Evolutionary conservation across 2,113 vertebrate species (phyloP).

Genomic region (Prionailurus bengalensis): DNA sequence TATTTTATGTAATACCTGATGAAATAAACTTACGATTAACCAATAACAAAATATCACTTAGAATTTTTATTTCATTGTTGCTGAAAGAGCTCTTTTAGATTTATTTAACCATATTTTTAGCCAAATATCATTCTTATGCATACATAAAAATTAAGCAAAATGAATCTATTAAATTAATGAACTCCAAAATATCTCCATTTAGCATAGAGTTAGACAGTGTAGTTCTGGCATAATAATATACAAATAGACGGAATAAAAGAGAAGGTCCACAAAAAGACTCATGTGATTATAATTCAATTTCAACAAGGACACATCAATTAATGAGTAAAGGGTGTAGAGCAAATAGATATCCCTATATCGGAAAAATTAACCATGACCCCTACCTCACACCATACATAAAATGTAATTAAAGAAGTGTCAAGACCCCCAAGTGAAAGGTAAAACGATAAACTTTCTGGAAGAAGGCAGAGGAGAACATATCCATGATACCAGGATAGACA

Average conservation of each 20-base stretch:
- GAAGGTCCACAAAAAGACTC: background rate
- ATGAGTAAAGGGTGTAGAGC: background rate
- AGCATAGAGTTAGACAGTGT: background rate
- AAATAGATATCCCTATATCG: background rate
- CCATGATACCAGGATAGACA: background rate
- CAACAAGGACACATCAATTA: background rate
- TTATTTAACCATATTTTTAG: background rate
- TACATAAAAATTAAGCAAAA: conserved; percentile 10
- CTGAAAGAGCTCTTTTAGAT: background rate
- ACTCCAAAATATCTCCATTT: background rate
- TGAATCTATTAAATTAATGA: conserved; percentile 6
- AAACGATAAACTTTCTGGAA: conserved; percentile 1
- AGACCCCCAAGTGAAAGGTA: background rate
- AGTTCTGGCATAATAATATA: background rate
- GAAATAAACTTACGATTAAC: background rate
- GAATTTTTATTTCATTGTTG: conserved; percentile 37
- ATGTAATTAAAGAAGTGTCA: conserved; percentile 38
- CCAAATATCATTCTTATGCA: background rate
- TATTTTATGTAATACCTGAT: background rate
- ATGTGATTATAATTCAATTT: conserved; percentile 2
- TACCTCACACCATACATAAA: background rate
- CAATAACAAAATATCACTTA: background rate
- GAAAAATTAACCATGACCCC: background rate
- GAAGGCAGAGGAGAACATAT: background rate
- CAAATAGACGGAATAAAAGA: background rate